Percentiles rank a stretch among this genome's conserved stretches.
These are phyloP conservation scores for Pavo muticus DNA, from an alignment of 2,113 vertebrate genomes.

Conservation along the genomic window DNA sequence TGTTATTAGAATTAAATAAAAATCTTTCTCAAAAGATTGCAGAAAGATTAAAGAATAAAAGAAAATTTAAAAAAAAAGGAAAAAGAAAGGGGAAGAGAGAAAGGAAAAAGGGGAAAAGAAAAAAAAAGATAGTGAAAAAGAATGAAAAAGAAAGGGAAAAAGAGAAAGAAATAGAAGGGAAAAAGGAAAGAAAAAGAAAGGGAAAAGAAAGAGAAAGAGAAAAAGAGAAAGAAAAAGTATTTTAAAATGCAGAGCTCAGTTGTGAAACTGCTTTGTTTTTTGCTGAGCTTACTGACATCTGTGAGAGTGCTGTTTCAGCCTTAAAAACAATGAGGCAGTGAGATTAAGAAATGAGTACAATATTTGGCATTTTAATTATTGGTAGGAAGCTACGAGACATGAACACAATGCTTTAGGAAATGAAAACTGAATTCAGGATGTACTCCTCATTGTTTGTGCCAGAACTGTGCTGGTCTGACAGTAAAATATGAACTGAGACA, in stretches of 20 bases:
- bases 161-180: accelerated
- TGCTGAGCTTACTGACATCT: background rate
- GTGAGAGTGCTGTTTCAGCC: background rate
- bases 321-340: background rate
- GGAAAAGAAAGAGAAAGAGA: background rate
- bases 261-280: background rate
- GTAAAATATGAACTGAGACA: background rate
- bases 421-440: background rate
- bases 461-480: background rate
- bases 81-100: background rate
- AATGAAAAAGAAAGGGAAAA: background rate
- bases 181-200: background rate
- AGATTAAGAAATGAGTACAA: background rate
- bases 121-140: background rate
- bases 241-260: background rate
- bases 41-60: background rate
- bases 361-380: background rate
- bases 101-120: background rate
- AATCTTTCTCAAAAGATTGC: background rate
- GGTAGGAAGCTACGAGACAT: background rate
- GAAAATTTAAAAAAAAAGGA: too few species aligned
- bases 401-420: background rate
- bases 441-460: background rate
- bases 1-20: background rate
- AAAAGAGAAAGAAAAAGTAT: background rate